Evolutionary conservation across 2,113 vertebrate genomes (phyloP).

Genomic region (Callorhinus ursinus): DNA sequence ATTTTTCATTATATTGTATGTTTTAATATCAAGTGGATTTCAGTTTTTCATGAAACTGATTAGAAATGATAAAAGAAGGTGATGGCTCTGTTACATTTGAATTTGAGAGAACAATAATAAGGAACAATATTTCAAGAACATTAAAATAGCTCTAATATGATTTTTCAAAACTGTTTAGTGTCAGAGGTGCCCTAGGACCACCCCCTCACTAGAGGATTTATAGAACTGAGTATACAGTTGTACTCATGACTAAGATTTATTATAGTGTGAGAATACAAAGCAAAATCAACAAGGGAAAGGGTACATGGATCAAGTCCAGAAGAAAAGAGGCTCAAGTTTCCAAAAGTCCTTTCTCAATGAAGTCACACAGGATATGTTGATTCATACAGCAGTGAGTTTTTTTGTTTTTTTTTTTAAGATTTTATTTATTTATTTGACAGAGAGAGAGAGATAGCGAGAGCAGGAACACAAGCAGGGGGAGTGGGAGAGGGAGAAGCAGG

Average conservation of each 20-base stretch:
- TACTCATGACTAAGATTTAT: neutral
- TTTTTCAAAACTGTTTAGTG: neutral
- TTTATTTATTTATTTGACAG: too few relatives aligned
- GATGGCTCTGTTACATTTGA: neutral
- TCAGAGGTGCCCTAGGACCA: neutral
- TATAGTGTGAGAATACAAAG: neutral
- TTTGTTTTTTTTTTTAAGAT: too few relatives aligned
- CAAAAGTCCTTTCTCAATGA: neutral
- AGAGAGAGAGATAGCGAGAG: too few relatives aligned
- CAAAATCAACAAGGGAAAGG: neutral
- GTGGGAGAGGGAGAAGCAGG: too few relatives aligned
- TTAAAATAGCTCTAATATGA: neutral
- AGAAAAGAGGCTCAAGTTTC: neutral
- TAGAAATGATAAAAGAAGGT: constrained; percentile 4
- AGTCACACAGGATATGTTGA: neutral
- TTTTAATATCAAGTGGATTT: neutral
- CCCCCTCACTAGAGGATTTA: neutral
- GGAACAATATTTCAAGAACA: neutral
- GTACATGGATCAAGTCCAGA: neutral
- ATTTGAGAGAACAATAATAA: neutral
- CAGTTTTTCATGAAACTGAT: neutral
- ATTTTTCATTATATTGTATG: neutral
- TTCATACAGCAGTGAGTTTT: neutral
- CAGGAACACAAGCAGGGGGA: too few relatives aligned
- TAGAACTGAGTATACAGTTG: neutral